phyloP scores from a whole-genome alignment of 2,888 invertebrate species.

The Noctua pronuba region DNA sequence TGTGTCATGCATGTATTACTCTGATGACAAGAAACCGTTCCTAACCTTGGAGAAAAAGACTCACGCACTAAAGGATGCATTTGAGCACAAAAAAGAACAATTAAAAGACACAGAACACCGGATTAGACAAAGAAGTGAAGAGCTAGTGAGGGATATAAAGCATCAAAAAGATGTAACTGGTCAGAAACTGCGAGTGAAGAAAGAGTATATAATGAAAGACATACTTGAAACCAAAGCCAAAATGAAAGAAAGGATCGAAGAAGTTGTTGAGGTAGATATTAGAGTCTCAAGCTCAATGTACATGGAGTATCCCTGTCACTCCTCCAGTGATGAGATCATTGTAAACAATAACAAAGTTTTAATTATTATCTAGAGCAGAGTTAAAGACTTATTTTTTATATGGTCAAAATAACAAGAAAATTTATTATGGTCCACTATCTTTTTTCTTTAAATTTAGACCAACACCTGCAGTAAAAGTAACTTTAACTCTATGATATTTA shows the following conservation, averaged over 20 bases:
- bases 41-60: conserved; percentile 86
- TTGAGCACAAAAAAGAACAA: conserved; percentile 91
- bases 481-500: neutral
- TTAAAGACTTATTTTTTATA: neutral
- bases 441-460: neutral
- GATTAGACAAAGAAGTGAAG: conserved; percentile 84
- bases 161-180: conserved; percentile 86
- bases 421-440: neutral
- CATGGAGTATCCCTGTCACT: neutral
- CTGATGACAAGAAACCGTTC: conserved; percentile 84
- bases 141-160: conserved; percentile 85
- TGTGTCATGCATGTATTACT: conserved; percentile 78
- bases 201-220: conserved; percentile 92
- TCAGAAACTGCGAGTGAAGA: conserved; percentile 89
- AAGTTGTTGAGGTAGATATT: conserved; percentile 92
- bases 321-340: neutral
- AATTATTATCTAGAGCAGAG: neutral
- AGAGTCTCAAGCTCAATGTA: neutral
- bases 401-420: too few relatives aligned
- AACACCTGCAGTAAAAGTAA: neutral
- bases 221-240: conserved; percentile 93
- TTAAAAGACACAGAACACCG: conserved; percentile 90
- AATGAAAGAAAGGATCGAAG: conserved; percentile 93
- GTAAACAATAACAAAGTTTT: neutral
- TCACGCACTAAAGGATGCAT: conserved; percentile 89